Percentiles rank a stretch among this genome's conserved stretches.
Evolutionary conservation across 2,888 invertebrate species (phyloP).

Genomic region (Drosophila siamana): DNA sequence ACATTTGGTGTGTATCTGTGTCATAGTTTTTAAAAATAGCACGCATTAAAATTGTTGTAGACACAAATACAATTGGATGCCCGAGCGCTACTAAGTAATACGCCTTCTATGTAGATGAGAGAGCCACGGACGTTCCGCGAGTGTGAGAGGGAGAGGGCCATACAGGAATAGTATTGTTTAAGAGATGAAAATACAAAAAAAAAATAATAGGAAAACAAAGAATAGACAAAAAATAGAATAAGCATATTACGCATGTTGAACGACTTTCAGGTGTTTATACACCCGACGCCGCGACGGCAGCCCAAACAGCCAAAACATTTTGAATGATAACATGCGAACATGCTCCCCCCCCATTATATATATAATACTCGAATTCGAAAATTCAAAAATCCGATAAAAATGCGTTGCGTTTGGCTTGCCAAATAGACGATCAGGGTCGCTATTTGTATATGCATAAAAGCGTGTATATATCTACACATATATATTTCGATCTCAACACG

Average conservation of each 20-base stretch:
- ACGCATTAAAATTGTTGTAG: conserved; percentile 65
- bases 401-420: conserved; percentile 51
- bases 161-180: conserved; percentile 41
- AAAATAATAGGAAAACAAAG: not conserved
- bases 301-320: conserved; percentile 62
- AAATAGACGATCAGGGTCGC: conserved; percentile 79
- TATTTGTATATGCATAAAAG: conserved; percentile 30
- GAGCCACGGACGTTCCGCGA: not conserved
- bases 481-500: not conserved
- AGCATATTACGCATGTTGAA: conserved; percentile 54
- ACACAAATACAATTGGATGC: conserved; percentile 57
- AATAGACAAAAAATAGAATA: conserved; percentile 36
- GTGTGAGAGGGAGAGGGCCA: conserved; percentile 37
- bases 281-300: conserved; percentile 17
- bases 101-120: conserved; percentile 65
- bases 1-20: conserved; percentile 82
- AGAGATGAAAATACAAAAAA: not conserved
- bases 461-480: conserved; percentile 29
- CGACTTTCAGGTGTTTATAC: conserved; percentile 65
- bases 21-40: conserved; percentile 84
- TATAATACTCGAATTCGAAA: conserved; percentile 13
- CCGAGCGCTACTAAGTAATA: conserved; percentile 58
- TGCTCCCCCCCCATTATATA: conserved; percentile 18
- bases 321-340: conserved; percentile 64
- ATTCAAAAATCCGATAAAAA: conserved; percentile 39